Evolutionary conservation across 2,888 invertebrate species (phyloP).

Genomic region (Dromius quadrimaculatus): DNA sequence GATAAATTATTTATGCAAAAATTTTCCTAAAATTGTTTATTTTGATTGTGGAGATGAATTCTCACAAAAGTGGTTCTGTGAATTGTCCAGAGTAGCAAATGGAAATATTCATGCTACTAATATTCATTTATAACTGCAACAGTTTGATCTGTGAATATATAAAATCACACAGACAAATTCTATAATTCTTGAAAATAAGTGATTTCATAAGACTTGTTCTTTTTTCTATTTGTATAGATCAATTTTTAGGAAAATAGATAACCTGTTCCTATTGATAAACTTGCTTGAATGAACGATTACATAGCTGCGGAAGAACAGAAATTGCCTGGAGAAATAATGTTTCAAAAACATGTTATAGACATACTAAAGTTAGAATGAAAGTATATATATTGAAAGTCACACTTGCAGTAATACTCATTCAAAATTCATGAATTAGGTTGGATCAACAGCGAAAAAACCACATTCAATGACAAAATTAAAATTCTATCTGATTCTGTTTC

Average conservation of each 20-base stretch:
- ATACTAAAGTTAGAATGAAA: conserved; percentile 97
- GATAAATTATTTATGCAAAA: conserved; percentile 65
- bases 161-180: conserved; percentile 93
- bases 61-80: conserved; percentile 97
- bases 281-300: conserved; percentile 86
- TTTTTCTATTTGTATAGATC: not conserved
- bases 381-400: conserved; percentile 68
- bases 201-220: conserved; percentile 25
- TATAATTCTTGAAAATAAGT: conserved; percentile 86
- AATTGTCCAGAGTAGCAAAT: conserved; percentile 92
- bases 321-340: conserved; percentile 96
- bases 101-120: conserved; percentile 92
- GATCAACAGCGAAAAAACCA: conserved; percentile 97
- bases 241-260: conserved; percentile 84
- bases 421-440: conserved; percentile 71
- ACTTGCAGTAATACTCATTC: too few species aligned
- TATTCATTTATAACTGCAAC: conserved; percentile 97
- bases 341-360: conserved; percentile 94
- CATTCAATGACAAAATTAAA: conserved; percentile 96
- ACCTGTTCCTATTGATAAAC: conserved; percentile 91
- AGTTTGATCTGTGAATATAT: conserved; percentile 98
- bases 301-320: conserved; percentile 95
- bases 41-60: conserved; percentile 83
- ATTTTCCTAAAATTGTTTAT: conserved; percentile 10
- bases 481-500: conserved; percentile 92